Base-by-base conservation (phyloP, 2,888 invertebrate genomes). In the Heliconius aoede region DNA sequence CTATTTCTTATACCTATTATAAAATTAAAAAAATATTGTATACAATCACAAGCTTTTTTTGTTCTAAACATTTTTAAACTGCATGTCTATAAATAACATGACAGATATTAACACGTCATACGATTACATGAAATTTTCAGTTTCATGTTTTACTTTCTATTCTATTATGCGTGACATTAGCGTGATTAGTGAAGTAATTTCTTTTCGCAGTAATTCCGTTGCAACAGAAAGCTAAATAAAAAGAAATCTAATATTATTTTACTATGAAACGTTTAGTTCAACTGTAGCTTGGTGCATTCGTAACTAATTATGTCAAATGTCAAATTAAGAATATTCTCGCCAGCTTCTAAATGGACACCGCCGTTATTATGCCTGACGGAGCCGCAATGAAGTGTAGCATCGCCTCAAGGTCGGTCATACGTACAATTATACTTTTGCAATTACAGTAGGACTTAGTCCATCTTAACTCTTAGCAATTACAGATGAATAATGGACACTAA, bases 321-420 rank as follows among this genome's bases (percentile, higher is more conserved):
- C 55, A 55, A 55, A 69, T 69, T 69, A 69, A 3, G 30, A 69
- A 55, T 69, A 69, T 24, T 69, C 65, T 65, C 65, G 65, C 65
- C 36, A 36, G 24, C 26, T 18, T 69, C 21, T 28, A 62, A 46
- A n/a, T 72, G 72, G 28, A 40, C 60, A 61, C 36, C 21, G 40
- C n/a, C 7, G 46, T 40, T 55, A 68, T 69, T 58, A 55, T 55
- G 62, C 40, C 75, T 71, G 87, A 88, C 89, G 84, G 88, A 86
- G 87, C 89, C 82, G 82, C 78, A 76, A 86, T 87, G 90, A 90
- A 91, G 84, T 89, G 84, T 82, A 89, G 87, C 91, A 88, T 80
- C 79, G 80, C 80, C 84, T 86, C 91, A 93, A 93, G 93, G 93
- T 91, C 92, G 87, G 83, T 85, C 62, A 58, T 65, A 69, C 55